phyloP scores from a whole-genome alignment of 2,888 invertebrate genomes.

The Calliopum simillimum region DNA sequence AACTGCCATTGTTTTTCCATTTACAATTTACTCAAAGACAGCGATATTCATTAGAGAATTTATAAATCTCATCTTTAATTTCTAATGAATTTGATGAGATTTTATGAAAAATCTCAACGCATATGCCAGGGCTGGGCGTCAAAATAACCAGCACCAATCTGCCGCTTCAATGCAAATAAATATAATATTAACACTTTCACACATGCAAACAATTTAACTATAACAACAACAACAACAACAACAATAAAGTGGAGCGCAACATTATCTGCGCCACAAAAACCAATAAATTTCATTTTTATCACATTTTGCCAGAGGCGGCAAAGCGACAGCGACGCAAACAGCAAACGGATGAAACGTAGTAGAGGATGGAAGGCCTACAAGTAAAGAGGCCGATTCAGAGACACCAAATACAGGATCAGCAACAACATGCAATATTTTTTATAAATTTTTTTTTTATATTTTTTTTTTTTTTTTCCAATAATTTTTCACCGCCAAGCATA shows the following conservation, averaged over 20 bases:
- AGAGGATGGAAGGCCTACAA: too few species aligned
- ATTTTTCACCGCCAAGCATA: conserved; percentile 16
- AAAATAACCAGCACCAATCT: too few species aligned
- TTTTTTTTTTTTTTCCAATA: conserved; percentile 31
- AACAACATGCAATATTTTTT: conserved; percentile 15
- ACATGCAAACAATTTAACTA: conserved; percentile 29
- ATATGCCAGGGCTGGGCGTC: too few species aligned
- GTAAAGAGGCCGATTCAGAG: too few species aligned
- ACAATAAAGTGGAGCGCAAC: conserved; percentile 19
- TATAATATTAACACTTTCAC: conserved; percentile 36
- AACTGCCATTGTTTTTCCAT: too few species aligned
- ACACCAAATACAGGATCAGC: conserved; percentile 13
- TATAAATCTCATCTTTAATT: too few species aligned
- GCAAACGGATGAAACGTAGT: too few species aligned
- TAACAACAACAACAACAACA: conserved; percentile 11
- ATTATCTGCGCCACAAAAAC: conserved; percentile 36
- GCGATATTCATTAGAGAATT: too few species aligned
- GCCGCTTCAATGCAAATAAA: conserved; percentile 18
- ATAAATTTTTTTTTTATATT: conserved; percentile 29
- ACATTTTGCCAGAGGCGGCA: conserved; percentile 27
- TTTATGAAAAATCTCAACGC: too few species aligned
- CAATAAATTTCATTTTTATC: conserved; percentile 40
- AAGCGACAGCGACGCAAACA: not conserved
- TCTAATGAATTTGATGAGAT: too few species aligned
- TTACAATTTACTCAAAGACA: too few species aligned